Conservation (phyloP, 2,797 vertebrate species). For the Perodicticus potto region DNA sequence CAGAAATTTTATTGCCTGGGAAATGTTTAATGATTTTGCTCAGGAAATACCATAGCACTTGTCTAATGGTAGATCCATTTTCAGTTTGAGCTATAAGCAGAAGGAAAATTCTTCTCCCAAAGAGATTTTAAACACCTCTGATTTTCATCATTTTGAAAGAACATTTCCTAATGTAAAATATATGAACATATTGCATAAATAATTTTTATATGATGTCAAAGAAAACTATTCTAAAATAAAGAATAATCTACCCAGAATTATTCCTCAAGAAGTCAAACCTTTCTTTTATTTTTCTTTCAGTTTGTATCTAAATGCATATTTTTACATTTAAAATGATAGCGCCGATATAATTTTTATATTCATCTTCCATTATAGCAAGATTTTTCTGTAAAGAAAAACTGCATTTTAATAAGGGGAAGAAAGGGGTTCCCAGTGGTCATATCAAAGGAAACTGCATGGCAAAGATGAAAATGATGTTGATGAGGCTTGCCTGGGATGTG, state of each 20-base stretch:
- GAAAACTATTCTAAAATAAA: constrained; percentile 54
- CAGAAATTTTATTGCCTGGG: background rate
- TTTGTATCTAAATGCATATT: constrained; percentile 22
- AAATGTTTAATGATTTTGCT: background rate
- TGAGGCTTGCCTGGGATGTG: background rate
- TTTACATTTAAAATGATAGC: constrained; percentile 41
- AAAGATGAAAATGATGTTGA: background rate
- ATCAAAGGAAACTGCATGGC: background rate
- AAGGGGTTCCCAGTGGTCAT: background rate
- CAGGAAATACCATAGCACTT: background rate
- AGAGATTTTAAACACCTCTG: constrained; percentile 2
- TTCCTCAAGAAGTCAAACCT: background rate
- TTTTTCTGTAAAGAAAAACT: background rate
- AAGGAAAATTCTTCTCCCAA: background rate
- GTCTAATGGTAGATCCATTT: background rate
- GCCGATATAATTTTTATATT: constrained; percentile 15
- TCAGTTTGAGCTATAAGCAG: background rate
- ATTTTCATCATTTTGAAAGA: constrained; percentile 36
- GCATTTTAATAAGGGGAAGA: constrained; percentile 4
- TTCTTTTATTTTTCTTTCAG: constrained; percentile 8
- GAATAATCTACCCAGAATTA: constrained; percentile 34
- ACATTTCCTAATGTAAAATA: background rate
- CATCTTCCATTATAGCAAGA: background rate
- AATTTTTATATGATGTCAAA: constrained; percentile 5
- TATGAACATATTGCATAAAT: background rate